These are phyloP conservation scores for Hypanus sabinus DNA, from an alignment of 2,113 vertebrate genomes.

Conservation along the genomic window DNA sequence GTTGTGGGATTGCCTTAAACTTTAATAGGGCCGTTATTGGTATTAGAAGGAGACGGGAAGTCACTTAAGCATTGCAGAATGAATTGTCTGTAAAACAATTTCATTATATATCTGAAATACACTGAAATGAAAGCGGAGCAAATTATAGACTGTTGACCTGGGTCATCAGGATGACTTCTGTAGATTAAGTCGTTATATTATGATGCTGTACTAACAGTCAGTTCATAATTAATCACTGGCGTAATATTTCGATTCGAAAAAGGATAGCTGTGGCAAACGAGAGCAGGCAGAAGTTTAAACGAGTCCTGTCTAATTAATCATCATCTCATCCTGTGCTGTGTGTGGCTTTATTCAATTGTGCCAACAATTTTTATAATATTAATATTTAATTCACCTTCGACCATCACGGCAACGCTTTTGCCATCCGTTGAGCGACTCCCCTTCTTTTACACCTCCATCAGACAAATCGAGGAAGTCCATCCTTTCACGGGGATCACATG, in stretches of 20 bases:
- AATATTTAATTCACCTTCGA: not conserved
- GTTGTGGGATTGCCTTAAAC: not conserved
- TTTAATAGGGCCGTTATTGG: not conserved
- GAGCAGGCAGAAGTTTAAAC: not conserved
- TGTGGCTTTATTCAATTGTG: not conserved
- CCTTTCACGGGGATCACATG: not conserved
- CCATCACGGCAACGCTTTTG: not conserved
- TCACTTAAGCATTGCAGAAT: not conserved
- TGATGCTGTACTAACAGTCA: conserved; percentile 26
- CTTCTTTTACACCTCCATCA: too few species aligned
- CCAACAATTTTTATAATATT: not conserved
- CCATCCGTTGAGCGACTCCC: not conserved
- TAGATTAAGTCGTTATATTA: conserved; percentile 13
- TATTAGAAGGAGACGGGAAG: not conserved
- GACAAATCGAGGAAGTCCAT: too few species aligned
- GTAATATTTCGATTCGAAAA: not conserved
- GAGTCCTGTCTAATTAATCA: not conserved
- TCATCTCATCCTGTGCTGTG: not conserved
- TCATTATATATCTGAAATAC: not conserved
- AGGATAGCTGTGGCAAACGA: not conserved
- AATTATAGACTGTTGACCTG: not conserved
- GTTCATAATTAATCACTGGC: not conserved
- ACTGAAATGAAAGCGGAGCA: not conserved
- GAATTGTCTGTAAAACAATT: not conserved
- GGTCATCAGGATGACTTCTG: not conserved